Evolutionary conservation across 2,888 invertebrate genomes (phyloP).

Genomic region (Temnothorax unifasciatus): DNA sequence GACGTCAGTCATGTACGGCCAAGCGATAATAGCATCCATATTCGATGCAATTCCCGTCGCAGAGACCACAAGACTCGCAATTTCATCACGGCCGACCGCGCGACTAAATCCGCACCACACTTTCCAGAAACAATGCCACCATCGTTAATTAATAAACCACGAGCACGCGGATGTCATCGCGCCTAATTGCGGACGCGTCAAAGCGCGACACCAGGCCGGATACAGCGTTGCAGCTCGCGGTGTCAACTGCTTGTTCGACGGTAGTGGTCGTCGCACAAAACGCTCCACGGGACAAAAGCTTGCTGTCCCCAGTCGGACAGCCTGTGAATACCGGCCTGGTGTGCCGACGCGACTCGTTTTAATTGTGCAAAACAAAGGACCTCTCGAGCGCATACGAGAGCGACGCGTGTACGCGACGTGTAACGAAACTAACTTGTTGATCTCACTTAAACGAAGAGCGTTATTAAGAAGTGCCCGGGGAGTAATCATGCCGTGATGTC

Average conservation of each 20-base stretch:
- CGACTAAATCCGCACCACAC: constrained; percentile 4
- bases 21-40: neutral
- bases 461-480: constrained; percentile 35
- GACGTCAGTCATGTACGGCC: neutral
- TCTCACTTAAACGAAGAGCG: constrained; percentile 39
- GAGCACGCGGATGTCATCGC: constrained; percentile 19
- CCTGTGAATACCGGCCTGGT: constrained; percentile 6
- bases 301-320: neutral
- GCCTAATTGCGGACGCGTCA: constrained; percentile 31
- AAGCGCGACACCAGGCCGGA: neutral
- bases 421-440: constrained; percentile 52
- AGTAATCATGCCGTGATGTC: constrained; percentile 6
- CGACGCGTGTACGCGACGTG: constrained; percentile 21
- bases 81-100: constrained; percentile 12
- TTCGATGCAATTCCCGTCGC: constrained; percentile 10
- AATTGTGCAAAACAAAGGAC: constrained; percentile 40
- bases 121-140: constrained; percentile 14
- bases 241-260: constrained; percentile 13
- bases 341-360: constrained; percentile 18
- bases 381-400: neutral
- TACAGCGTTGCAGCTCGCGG: neutral
- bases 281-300: constrained; percentile 33
- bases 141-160: constrained; percentile 49
- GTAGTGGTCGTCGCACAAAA: constrained; percentile 9
- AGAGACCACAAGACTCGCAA: neutral